These are phyloP conservation scores for Pangasius larnaudii DNA, from an alignment of 2,797 vertebrate species.

Conservation along the genomic window DNA sequence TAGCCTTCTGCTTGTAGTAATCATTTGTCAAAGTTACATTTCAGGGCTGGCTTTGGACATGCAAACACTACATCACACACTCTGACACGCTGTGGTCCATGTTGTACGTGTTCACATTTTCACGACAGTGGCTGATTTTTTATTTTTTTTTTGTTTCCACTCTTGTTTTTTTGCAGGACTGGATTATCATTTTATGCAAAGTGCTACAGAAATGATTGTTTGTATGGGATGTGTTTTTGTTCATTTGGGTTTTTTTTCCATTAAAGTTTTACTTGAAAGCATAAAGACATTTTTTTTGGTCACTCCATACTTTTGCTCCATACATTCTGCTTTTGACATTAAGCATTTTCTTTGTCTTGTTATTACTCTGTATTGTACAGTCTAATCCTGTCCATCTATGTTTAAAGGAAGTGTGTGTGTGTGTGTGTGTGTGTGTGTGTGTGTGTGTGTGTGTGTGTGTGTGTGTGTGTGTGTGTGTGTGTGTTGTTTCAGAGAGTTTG, in stretches of 20 bases:
- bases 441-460: neutral
- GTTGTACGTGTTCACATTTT: neutral
- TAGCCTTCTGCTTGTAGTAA: neutral
- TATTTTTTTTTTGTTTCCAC: neutral
- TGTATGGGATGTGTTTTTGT: neutral
- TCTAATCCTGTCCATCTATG: neutral
- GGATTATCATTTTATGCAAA: neutral
- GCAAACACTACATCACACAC: neutral
- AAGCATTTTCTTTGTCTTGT: neutral
- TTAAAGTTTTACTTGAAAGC: neutral
- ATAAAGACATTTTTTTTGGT: neutral
- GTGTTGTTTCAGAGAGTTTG: conserved; percentile 86
- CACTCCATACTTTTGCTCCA: neutral
- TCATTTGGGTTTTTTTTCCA: neutral
- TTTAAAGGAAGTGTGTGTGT: neutral
- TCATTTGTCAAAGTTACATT: neutral
- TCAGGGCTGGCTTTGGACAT: neutral
- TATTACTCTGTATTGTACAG: neutral
- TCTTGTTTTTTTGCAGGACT: neutral
- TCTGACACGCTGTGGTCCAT: neutral
- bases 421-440: conserved; percentile 16
- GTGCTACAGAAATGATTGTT: too few relatives aligned
- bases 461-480: conserved; percentile 21
- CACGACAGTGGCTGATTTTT: neutral
- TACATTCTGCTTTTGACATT: neutral